Evolutionary conservation across 2,113 vertebrate species (phyloP), one percentile per base, ranked within the genome.

Genomic region (Megaptera novaeangliae): DNA sequence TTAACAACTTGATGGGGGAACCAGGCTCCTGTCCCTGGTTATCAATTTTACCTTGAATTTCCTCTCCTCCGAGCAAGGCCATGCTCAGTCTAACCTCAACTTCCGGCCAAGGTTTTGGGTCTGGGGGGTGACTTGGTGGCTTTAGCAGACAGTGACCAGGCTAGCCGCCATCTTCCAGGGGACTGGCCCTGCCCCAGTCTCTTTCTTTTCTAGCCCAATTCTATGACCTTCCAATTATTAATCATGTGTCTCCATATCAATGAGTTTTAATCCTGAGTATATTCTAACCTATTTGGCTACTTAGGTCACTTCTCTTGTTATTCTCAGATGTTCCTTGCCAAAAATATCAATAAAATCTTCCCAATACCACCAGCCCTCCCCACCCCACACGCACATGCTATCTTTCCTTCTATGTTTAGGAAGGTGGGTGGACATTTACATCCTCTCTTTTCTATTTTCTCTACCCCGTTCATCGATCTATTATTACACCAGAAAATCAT

Each of bases 311-410:
- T 69, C 72, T 55, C 3, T 46, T 90, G 61, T 85, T 14, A 85
- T 74, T 69, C 23, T 41, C 13, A 61, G 20, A 29, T 5, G 29
- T n/a, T 63, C 34, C 14, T 86, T 20, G 18, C 34, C 52, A 52
- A 69, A 55, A 55, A 46, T 49, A 59, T 25, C 39, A 75, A 83
- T 41, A 36, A 84, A 77, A 61, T 41, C 61, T 71, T 78, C 12
- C 41, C 5, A 14, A 63, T 21, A 15, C 18, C 31, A 25, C 18
- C 31, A 31, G 10, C 13, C 9, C 8, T 64, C 8, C 6, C 17
- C 11, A 20, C 13, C 44, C 34, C 8, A 1, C 21, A 31, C 0
- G 3, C 20, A 55, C 21, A 15, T 5, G 52, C 21, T 59, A 57
- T 2, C 2, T 89, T 75, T 90, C n/a, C 23, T 21, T 52, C 44